phyloP scores from a whole-genome alignment of 2,888 invertebrate genomes.

The Andrena bucephala region DNA sequence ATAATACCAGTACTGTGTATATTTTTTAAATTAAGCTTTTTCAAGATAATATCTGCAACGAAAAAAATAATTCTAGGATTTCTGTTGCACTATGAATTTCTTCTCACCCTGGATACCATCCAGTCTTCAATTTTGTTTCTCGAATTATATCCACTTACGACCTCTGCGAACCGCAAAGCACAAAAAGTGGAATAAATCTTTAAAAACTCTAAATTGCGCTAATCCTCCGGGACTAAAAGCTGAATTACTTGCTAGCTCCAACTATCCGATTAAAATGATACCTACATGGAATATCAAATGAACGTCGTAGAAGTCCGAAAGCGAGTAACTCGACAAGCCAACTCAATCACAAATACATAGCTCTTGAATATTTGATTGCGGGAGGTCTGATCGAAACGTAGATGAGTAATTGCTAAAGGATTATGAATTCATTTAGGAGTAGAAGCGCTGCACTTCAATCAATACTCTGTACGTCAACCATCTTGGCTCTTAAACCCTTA shows the following conservation, averaged over 20 bases:
- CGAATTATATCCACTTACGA: slow-evolving; percentile 13
- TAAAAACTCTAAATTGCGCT: slow-evolving; percentile 34
- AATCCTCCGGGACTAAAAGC: slow-evolving; percentile 27
- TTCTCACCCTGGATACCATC: not conserved
- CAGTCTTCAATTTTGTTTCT: not conserved
- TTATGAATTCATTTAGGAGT: slow-evolving; percentile 34
- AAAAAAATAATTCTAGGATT: not conserved
- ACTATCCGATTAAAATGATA: slow-evolving; percentile 23
- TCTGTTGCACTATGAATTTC: not conserved
- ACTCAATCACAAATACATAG: slow-evolving; percentile 26
- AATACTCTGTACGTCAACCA: not conserved
- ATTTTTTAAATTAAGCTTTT: not conserved
- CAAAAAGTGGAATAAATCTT: slow-evolving; percentile 25
- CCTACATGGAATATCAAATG: slow-evolving; percentile 33
- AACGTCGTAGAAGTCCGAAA: slow-evolving; percentile 21
- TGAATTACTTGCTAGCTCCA: slow-evolving; percentile 31
- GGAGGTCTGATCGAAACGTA: slow-evolving; percentile 5
- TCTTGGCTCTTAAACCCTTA: not conserved
- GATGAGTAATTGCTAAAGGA: slow-evolving; percentile 32
- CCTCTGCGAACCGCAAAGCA: slow-evolving; percentile 22
- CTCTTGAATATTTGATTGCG: slow-evolving; percentile 32
- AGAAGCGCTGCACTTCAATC: not conserved
- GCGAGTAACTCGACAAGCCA: slow-evolving; percentile 2
- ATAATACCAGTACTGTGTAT: too few species aligned
- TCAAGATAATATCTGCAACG: not conserved